phyloP scores from a whole-genome alignment of 2,797 vertebrate genomes.

The Prunella strophiata region DNA sequence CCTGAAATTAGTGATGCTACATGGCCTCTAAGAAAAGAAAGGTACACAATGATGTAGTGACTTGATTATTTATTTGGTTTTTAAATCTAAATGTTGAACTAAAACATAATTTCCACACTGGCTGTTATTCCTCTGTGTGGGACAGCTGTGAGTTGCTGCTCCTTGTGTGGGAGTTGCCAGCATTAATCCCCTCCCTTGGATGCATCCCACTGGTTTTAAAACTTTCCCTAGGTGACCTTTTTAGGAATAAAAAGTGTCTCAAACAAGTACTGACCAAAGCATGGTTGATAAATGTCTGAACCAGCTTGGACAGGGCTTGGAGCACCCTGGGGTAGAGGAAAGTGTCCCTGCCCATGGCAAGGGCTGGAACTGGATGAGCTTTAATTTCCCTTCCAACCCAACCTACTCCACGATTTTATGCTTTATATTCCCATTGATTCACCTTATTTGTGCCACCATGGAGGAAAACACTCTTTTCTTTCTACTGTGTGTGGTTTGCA shows the following conservation, averaged over 20 bases:
- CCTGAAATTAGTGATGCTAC: not conserved
- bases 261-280: accelerated
- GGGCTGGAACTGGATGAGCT: accelerated
- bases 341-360: not conserved
- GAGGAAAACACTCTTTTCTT: not conserved
- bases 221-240: not conserved
- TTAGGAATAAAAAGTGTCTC: not conserved
- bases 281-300: not conserved
- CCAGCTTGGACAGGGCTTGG: not conserved
- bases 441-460: not conserved
- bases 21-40: not conserved
- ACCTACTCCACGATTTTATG: not conserved
- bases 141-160: not conserved
- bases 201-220: not conserved
- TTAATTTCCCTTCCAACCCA: not conserved
- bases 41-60: not conserved
- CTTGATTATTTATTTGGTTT: not conserved
- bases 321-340: not conserved
- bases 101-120: not conserved
- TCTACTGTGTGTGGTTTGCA: not conserved
- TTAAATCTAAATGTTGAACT: not conserved
- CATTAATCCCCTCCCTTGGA: not conserved
- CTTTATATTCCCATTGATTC: not conserved
- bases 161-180: not conserved
- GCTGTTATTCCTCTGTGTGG: not conserved